Conservation (phyloP, 1,140 invertebrate genomes). For the Drosophila ogumai region DNA sequence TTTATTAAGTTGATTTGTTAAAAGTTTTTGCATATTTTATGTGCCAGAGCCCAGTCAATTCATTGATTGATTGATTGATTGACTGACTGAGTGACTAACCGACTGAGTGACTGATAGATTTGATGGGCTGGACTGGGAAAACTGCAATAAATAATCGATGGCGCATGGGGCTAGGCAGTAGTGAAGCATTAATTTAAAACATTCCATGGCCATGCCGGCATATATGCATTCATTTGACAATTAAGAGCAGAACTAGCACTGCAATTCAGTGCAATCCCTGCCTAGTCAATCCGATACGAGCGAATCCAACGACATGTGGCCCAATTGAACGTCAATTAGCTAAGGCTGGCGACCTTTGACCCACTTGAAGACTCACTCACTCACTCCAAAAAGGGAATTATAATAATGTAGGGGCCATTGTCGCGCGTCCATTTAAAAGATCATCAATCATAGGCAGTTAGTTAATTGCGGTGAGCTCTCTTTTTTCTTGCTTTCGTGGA, state of each 20-base stretch:
- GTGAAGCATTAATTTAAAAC: constrained; percentile 62
- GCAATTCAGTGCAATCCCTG: constrained; percentile 8
- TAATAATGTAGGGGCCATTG: constrained; percentile 55
- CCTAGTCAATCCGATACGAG: constrained; percentile 10
- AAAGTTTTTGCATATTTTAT: constrained; percentile 63
- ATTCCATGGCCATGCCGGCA: constrained; percentile 20
- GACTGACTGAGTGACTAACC: constrained; percentile 17
- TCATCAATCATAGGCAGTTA: constrained; percentile 79
- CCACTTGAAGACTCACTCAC: constrained; percentile 31
- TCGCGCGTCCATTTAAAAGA: constrained; percentile 80
- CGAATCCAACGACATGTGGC: constrained; percentile 16
- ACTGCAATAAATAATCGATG: constrained; percentile 66
- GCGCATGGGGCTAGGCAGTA: constrained; percentile 39
- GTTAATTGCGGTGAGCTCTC: constrained; percentile 68
- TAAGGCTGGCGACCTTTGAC: constrained; percentile 52
- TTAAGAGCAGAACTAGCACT: constrained; percentile 46
- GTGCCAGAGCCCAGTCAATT: constrained; percentile 9
- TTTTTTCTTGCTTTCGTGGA: constrained; percentile 24
- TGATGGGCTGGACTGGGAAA: constrained; percentile 28
- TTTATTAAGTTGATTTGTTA: constrained; percentile 43
- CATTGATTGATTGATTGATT: constrained; percentile 16
- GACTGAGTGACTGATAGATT: constrained; percentile 40
- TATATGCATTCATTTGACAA: constrained; percentile 55
- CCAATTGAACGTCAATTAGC: constrained; percentile 67
- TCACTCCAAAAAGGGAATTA: constrained; percentile 41